A percentile compares a stretch with the other conserved stretches of the same genome.
These are phyloP conservation scores for Argya squamiceps DNA, from an alignment of 2,797 vertebrate genomes.

Conservation along the genomic window DNA sequence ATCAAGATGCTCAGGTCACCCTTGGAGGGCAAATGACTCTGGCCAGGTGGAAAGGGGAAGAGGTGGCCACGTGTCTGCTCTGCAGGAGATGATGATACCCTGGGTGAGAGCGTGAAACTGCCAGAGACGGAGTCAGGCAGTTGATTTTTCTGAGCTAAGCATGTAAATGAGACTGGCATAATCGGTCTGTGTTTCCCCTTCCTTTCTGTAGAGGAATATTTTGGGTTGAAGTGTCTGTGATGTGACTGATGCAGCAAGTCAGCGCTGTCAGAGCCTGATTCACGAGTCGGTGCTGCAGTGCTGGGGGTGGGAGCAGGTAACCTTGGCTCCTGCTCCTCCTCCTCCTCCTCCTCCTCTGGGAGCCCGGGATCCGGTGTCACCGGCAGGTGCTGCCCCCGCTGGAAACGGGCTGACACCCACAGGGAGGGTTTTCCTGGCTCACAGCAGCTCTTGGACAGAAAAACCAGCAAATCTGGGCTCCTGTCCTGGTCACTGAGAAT, in stretches of 20 bases:
- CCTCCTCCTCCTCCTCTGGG: not conserved
- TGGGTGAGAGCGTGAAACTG: not conserved
- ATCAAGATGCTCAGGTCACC: not conserved
- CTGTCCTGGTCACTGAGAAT: rapidly evolving
- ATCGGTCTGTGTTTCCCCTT: not conserved
- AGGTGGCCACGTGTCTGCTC: not conserved
- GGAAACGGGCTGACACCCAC: not conserved
- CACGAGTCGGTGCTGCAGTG: not conserved
- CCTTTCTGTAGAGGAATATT: not conserved
- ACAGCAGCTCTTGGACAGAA: rapidly evolving
- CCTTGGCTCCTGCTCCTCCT: not conserved
- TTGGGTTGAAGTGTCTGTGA: constrained; percentile 23
- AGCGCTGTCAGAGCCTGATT: not conserved
- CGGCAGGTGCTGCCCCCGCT: not conserved
- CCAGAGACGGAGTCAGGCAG: not conserved
- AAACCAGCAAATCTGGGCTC: not conserved
- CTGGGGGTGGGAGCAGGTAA: not conserved
- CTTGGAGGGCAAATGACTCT: not conserved
- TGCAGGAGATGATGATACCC: not conserved
- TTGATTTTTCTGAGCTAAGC: not conserved
- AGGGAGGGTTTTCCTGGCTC: not conserved
- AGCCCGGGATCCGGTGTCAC: not conserved
- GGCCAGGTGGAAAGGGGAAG: not conserved
- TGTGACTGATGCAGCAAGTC: constrained; percentile 24
- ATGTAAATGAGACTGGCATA: constrained; percentile 9